These are phyloP conservation scores for Haliaeetus leucogaster DNA, from an alignment of 2,113 vertebrate species.

Conservation along the genomic window DNA sequence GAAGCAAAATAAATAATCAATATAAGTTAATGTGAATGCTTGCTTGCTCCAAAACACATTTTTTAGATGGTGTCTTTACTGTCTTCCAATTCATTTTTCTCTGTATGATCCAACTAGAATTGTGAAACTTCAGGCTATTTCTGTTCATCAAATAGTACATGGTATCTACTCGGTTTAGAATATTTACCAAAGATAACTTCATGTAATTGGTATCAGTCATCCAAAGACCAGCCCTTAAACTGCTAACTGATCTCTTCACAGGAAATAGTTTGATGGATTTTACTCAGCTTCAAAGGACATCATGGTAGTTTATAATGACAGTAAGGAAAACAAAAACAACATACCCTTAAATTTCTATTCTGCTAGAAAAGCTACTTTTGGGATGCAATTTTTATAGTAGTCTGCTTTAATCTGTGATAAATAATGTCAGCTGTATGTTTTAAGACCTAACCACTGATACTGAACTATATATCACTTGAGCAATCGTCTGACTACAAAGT, in stretches of 20 bases:
- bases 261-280: not conserved
- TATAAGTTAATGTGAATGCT: not conserved
- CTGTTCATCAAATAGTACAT: not conserved
- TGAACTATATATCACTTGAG: not conserved
- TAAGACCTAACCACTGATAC: not conserved
- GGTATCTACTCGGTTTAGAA: not conserved
- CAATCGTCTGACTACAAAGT: not conserved
- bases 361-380: not conserved
- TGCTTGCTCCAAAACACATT: not conserved
- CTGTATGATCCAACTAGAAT: not conserved
- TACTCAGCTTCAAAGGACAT: not conserved
- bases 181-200: not conserved
- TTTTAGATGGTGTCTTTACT: not conserved
- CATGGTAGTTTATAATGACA: not conserved
- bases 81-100: not conserved
- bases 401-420: not conserved
- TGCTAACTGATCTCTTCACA: not conserved
- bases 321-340: not conserved
- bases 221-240: not conserved
- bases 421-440: not conserved
- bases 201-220: not conserved
- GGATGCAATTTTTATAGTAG: not conserved
- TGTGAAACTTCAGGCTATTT: not conserved
- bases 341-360: not conserved
- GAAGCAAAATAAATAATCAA: not conserved